Percentiles rank a stretch among this genome's conserved stretches.
Evolutionary conservation across 2,888 invertebrate genomes (phyloP).

Genomic region (Calliopum simillimum): DNA sequence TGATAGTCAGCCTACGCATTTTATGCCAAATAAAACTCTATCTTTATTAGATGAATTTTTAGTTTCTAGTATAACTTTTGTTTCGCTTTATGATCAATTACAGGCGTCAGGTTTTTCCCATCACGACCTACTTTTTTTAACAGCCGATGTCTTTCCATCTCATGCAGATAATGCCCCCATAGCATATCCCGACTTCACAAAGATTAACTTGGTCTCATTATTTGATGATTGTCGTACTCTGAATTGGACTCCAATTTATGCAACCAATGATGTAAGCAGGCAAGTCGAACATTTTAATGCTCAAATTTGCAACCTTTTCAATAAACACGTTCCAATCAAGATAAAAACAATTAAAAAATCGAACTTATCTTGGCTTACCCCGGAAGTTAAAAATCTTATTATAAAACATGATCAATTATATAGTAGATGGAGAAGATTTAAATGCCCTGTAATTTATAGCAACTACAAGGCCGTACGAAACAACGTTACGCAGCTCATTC

Average conservation of each 20-base stretch:
- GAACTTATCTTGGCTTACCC: too few relatives aligned
- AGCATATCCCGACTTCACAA: background rate
- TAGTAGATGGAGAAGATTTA: too few relatives aligned
- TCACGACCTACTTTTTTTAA: background rate
- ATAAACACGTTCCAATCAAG: too few relatives aligned
- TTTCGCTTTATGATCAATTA: background rate
- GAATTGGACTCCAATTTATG: slow-evolving; percentile 1
- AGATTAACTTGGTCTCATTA: background rate
- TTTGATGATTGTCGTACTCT: background rate
- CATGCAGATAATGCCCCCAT: background rate
- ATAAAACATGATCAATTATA: too few relatives aligned
- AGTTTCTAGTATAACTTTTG: background rate
- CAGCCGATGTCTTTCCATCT: background rate
- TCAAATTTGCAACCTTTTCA: too few relatives aligned
- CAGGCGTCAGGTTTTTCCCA: background rate
- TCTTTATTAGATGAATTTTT: background rate
- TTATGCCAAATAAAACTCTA: too few relatives aligned
- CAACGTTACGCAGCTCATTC: too few relatives aligned
- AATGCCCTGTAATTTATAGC: too few relatives aligned
- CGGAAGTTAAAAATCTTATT: too few relatives aligned
- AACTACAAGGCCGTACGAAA: too few relatives aligned
- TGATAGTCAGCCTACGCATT: background rate
- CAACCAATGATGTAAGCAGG: slow-evolving; percentile 12
- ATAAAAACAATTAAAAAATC: too few relatives aligned
- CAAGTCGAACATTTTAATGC: too few relatives aligned